Evolutionary conservation across 2,113 vertebrate genomes (phyloP).

Genomic region (Leucopsar rothschildi): DNA sequence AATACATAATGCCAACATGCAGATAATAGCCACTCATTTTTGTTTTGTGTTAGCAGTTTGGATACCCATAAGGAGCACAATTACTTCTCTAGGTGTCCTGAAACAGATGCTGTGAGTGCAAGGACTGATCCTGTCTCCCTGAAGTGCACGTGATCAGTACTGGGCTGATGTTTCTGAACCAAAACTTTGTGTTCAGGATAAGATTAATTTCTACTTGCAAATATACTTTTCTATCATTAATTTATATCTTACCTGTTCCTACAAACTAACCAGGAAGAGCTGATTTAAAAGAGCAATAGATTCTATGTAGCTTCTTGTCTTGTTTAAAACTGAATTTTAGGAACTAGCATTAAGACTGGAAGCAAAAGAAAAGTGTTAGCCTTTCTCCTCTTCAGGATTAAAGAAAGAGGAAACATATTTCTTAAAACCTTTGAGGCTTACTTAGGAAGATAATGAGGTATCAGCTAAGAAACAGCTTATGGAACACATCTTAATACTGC

Average conservation of each 20-base stretch:
- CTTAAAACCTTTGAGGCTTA: neutral
- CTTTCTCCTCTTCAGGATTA: neutral
- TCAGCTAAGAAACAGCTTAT: neutral
- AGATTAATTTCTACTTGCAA: neutral
- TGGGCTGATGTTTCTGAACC: neutral
- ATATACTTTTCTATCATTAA: neutral
- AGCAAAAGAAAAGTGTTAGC: neutral
- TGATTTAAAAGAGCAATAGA: neutral
- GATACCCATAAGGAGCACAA: neutral
- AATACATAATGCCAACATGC: constrained; percentile 3
- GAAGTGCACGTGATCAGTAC: rapidly evolving
- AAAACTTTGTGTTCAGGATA: neutral
- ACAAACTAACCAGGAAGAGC: neutral
- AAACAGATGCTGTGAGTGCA: neutral
- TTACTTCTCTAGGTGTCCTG: neutral
- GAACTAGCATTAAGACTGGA: neutral
- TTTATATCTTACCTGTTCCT: neutral
- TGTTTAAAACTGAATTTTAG: neutral
- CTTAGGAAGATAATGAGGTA: neutral
- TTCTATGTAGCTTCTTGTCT: neutral
- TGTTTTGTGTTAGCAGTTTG: neutral
- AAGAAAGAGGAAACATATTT: neutral
- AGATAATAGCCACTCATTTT: neutral
- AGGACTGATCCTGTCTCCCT: neutral
- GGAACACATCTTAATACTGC: neutral